Base-by-base conservation (phyloP, 2,888 invertebrate genomes). In the Amiota mariae region DNA sequence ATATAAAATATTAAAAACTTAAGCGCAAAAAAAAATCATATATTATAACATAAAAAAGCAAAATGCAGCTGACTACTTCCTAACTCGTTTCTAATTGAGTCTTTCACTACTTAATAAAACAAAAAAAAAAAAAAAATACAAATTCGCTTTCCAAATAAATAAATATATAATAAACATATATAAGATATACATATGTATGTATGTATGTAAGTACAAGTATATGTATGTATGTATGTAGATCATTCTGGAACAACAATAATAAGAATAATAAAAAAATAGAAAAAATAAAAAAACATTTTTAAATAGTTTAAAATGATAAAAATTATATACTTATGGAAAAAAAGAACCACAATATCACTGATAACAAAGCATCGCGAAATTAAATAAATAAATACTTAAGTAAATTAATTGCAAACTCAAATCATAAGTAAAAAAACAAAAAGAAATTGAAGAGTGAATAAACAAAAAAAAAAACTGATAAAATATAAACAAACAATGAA, bases 241-340 rank as follows among this genome's bases (percentile, higher is more conserved):
- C 59, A 75, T 73, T 73, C 78, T 74, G 75, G 78, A 70, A 75
- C 68, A 73, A 71, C 73, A 74, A 49, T 70, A 72, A 64, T 20
- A 15, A 59, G 2, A 71, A 78, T 18, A 74, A 48, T 49, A 48
- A 48, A 48, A 10, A 15, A 48, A 48, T 6, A 13, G 49, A 66
- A 15, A 66, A 48, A 66, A 1, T 46, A 24, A 20, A 12, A 15
- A 6, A 24, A 13, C 20, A 61, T 20, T 61, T 15, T 11, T 61
- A 61, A 61, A n/a, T 54, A 12, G 54, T n/a, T 36, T 36, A 36
- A 36, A 36, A 36, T 36, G 36, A 6, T 36, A 36, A 36, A 36
- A 36, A 36, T 6, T 36, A 36, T 36, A 36, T 6, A 36, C 24
- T 24, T 24, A 24, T 24, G 2, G 3, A 24, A 24, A 24, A 24